phyloP scores from a whole-genome alignment of 2,113 vertebrate genomes.

The Melospiza melodia region DNA sequence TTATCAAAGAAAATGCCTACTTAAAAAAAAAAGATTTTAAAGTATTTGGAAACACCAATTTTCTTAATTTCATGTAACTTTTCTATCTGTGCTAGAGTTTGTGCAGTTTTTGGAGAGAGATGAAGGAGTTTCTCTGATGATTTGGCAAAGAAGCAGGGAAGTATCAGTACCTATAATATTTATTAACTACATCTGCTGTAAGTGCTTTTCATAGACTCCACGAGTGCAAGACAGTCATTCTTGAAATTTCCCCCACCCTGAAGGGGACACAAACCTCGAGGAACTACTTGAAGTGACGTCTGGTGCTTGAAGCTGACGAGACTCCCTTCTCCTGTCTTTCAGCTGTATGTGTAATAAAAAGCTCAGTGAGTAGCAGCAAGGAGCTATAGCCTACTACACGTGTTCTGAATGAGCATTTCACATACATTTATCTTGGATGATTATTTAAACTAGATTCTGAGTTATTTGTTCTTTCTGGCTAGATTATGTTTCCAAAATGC shows the following conservation, averaged over 20 bases:
- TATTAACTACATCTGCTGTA: conserved; percentile 4
- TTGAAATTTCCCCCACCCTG: neutral
- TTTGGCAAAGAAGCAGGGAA: neutral
- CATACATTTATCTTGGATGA: neutral
- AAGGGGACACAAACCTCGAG: neutral
- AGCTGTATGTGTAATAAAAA: neutral
- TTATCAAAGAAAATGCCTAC: neutral
- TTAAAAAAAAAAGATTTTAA: neutral
- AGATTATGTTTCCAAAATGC: neutral
- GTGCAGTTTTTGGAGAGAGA: neutral
- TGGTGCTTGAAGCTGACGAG: neutral
- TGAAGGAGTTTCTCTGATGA: neutral
- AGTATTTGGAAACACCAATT: neutral
- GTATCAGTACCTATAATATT: neutral
- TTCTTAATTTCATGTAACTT: neutral
- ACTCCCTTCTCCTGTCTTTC: neutral
- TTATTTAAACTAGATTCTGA: neutral
- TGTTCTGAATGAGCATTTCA: neutral
- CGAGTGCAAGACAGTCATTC: neutral
- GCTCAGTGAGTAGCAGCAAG: neutral
- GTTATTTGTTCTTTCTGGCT: neutral
- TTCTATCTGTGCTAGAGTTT: neutral
- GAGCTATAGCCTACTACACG: neutral
- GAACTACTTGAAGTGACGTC: neutral
- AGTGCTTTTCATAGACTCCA: conserved; percentile 1